Conservation (phyloP, 2,888 invertebrate genomes). For the Morpho helenor region DNA sequence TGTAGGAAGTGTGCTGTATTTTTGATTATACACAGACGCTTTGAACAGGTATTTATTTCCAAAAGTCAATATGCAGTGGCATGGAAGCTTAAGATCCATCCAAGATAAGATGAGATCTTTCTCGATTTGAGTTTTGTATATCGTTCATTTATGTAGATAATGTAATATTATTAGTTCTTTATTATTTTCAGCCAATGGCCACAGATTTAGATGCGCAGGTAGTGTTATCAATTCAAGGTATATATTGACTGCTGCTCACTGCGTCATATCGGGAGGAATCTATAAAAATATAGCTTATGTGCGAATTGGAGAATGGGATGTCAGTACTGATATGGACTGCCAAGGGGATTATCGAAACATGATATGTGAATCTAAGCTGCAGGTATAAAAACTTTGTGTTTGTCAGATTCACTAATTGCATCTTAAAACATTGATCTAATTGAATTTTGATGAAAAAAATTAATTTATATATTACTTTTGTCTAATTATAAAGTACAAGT, state of each 20-base stretch:
- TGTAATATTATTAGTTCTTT: not conserved
- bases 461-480: not conserved
- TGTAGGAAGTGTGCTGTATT: too few relatives aligned
- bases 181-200: slow-evolving; percentile 4
- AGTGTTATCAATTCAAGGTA: slow-evolving; percentile 60
- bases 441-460: not conserved
- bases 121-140: not conserved
- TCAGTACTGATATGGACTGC: slow-evolving; percentile 11
- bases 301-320: slow-evolving; percentile 17
- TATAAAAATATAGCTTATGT: slow-evolving; percentile 23
- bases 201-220: slow-evolving; percentile 30
- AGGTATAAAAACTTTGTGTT: not conserved
- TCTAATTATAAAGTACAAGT: not conserved
- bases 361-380: not conserved
- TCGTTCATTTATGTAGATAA: not conserved
- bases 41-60: not conserved
- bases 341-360: not conserved
- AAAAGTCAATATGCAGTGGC: not conserved
- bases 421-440: not conserved
- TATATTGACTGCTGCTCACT: slow-evolving; percentile 64
- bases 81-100: not conserved
- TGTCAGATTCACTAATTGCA: not conserved
- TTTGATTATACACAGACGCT: too few relatives aligned
- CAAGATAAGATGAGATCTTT: not conserved
- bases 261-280: slow-evolving; percentile 28